These are phyloP conservation scores for Chlorops oryzae DNA, from an alignment of 1,140 invertebrate genomes.

Conservation along the genomic window DNA sequence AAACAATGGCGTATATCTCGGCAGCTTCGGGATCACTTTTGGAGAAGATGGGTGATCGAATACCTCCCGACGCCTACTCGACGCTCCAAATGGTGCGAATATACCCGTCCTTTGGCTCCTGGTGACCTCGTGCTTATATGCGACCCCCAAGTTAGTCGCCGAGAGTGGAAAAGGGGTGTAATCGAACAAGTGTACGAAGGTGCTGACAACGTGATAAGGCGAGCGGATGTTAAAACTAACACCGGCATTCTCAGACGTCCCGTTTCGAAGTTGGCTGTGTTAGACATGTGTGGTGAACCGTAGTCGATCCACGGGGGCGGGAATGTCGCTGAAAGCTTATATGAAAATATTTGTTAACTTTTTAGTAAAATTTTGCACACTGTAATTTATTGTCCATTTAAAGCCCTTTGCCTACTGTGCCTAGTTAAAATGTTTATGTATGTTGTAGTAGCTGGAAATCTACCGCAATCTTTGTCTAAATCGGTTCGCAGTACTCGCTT, in stretches of 20 bases:
- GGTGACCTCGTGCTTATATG: constrained; percentile 29
- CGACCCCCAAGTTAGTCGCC: constrained; percentile 12
- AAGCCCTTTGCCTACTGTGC: no score
- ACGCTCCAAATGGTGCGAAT: constrained; percentile 25
- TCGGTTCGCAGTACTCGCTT: no score
- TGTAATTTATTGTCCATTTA: no score
- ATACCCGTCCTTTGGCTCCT: constrained; percentile 15
- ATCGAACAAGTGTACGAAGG: constrained; percentile 21
- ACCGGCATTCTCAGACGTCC: constrained; percentile 15
- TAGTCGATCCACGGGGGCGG: no score
- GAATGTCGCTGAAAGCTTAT: no score
- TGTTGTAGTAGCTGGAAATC: no score
- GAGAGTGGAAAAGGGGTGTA: constrained; percentile 9
- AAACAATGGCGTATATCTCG: constrained; percentile 23
- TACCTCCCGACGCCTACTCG: constrained; percentile 20
- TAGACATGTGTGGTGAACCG: no score
- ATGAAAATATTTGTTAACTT: no score
- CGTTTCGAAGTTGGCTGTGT: not conserved
- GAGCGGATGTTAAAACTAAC: constrained; percentile 26
- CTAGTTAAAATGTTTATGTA: no score
- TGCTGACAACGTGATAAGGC: constrained; percentile 27
- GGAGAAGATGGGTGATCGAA: constrained; percentile 26
- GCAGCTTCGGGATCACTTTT: constrained; percentile 26
- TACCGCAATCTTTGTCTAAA: no score
- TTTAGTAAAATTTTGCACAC: no score